phyloP scores from a whole-genome alignment of 2,888 invertebrate species.

The Caenorhabditis sp. region DNA sequence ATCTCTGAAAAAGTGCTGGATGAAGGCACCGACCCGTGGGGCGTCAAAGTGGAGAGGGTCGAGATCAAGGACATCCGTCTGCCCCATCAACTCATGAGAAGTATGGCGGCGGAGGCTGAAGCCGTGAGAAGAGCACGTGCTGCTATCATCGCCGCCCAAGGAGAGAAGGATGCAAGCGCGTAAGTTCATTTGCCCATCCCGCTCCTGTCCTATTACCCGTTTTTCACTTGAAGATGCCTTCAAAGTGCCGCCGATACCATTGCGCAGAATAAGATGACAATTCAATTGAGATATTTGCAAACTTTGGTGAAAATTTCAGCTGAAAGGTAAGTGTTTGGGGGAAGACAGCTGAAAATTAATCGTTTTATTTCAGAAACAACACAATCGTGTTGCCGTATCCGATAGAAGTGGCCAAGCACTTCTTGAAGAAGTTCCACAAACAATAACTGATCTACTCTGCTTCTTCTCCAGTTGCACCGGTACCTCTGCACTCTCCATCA shows the following conservation, averaged over 20 bases:
- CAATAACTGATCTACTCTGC: constrained; percentile 5
- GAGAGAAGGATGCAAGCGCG: constrained; percentile 74
- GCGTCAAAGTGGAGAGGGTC: constrained; percentile 80
- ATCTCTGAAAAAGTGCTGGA: constrained; percentile 81
- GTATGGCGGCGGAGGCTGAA: constrained; percentile 96
- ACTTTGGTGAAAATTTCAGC: constrained; percentile 71
- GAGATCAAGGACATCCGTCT: constrained; percentile 91
- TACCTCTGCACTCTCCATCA: constrained; percentile 32
- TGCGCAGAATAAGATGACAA: constrained; percentile 92
- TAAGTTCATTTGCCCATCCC: constrained; percentile 50
- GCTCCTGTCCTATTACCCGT: not conserved
- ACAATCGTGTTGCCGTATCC: constrained; percentile 76
- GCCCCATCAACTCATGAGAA: constrained; percentile 91
- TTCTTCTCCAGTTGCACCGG: constrained; percentile 42
- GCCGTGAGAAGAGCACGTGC: constrained; percentile 91
- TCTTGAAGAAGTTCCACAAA: constrained; percentile 57
- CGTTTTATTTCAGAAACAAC: constrained; percentile 64
- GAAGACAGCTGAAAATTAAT: not conserved
- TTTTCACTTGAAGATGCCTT: constrained; percentile 80
- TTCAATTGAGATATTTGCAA: constrained; percentile 89
- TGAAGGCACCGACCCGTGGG: constrained; percentile 81
- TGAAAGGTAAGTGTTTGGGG: constrained; percentile 60
- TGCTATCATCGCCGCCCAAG: constrained; percentile 76
- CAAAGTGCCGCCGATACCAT: constrained; percentile 96
- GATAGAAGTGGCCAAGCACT: constrained; percentile 68